Evolutionary conservation across 2,888 invertebrate species (phyloP).

Genomic region (Drosophila pseudotakahashii): DNA sequence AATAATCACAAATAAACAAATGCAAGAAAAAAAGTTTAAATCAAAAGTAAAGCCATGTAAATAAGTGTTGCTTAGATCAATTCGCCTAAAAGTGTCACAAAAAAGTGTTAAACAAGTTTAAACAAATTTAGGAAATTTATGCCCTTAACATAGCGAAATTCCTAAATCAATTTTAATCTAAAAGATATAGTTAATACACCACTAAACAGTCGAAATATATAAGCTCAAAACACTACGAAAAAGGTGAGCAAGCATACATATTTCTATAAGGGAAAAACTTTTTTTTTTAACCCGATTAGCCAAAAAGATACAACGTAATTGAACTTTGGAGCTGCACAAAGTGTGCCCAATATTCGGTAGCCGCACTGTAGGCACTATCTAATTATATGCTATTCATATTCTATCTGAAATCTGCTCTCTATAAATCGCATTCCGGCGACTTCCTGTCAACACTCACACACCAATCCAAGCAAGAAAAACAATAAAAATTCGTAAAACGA

Average conservation of each 20-base stretch:
- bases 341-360: slow-evolving; percentile 8
- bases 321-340: slow-evolving; percentile 7
- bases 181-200: slow-evolving; percentile 30
- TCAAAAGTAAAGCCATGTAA: slow-evolving; percentile 49
- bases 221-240: not conserved
- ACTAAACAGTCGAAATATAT: slow-evolving; percentile 18
- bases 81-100: slow-evolving; percentile 53
- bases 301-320: slow-evolving; percentile 3
- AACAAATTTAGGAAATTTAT: slow-evolving; percentile 46
- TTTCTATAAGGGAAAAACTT: not conserved
- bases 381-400: slow-evolving; percentile 44
- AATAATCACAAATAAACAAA: slow-evolving; percentile 13
- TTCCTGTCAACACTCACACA: slow-evolving; percentile 64
- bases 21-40: slow-evolving; percentile 23
- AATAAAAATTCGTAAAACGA: slow-evolving; percentile 35
- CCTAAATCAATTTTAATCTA: slow-evolving; percentile 66
- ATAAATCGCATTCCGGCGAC: slow-evolving; percentile 69
- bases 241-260: slow-evolving; percentile 23
- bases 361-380: slow-evolving; percentile 34
- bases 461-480: slow-evolving; percentile 16
- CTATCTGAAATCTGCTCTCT: slow-evolving; percentile 35
- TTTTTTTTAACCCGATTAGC: not conserved
- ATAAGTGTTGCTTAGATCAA: slow-evolving; percentile 63
- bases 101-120: slow-evolving; percentile 35
- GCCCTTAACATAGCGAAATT: slow-evolving; percentile 60